These are phyloP conservation scores for Lepilemur septentrionalis DNA, from an alignment of 2,797 vertebrate genomes.

Conservation along the genomic window DNA sequence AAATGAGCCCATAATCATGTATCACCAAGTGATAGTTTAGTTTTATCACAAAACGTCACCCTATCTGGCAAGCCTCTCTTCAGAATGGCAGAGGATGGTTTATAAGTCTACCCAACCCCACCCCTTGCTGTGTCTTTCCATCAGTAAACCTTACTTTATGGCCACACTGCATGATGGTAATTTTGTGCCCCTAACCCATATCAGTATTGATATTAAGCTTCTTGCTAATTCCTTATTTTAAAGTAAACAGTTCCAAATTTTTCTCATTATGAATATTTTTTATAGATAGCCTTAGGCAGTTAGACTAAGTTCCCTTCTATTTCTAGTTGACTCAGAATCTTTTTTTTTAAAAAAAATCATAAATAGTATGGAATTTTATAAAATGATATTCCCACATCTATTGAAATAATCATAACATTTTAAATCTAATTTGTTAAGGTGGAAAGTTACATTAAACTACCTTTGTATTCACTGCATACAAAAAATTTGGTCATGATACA, in stretches of 20 bases:
- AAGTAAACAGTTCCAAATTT: background rate
- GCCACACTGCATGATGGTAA: background rate
- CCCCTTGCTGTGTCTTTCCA: background rate
- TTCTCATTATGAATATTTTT: background rate
- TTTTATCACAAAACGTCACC: background rate
- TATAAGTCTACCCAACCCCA: background rate
- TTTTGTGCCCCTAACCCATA: background rate
- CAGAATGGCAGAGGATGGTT: background rate
- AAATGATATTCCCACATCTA: background rate
- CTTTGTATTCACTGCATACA: background rate
- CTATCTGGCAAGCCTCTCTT: background rate
- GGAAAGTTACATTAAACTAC: background rate
- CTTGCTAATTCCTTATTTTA: background rate
- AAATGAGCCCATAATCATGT: background rate
- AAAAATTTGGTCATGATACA: background rate
- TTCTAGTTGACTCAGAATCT: background rate
- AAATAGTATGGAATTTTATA: background rate
- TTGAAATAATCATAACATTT: background rate
- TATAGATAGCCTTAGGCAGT: background rate
- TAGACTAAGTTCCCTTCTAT: background rate
- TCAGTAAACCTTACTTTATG: background rate
- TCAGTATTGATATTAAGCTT: background rate
- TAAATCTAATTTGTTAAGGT: background rate
- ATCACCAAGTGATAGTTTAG: background rate
- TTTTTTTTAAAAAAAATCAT: background rate